These are phyloP conservation scores for Corythoichthys intestinalis DNA, from an alignment of 2,113 vertebrate species.

Conservation along the genomic window DNA sequence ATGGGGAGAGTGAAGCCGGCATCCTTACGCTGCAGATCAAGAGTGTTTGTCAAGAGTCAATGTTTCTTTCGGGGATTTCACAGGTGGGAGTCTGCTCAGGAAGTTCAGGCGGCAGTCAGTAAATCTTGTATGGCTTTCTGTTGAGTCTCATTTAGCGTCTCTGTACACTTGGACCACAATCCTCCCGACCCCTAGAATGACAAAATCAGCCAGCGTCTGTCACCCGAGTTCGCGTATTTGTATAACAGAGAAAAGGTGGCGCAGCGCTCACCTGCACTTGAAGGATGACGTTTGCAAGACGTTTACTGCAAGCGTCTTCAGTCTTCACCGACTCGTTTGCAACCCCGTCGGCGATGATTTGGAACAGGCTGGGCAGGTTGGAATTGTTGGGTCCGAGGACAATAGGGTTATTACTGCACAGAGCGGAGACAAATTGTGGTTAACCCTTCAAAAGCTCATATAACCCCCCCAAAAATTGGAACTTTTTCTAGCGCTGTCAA, in stretches of 20 bases:
- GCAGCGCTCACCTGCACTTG: slow-evolving; percentile 85
- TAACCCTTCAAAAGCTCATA: too few relatives aligned
- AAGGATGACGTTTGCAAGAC: slow-evolving; percentile 92
- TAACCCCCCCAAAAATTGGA: too few relatives aligned
- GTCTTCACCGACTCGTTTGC: slow-evolving; percentile 90
- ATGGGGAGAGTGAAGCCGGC: slow-evolving; percentile 26
- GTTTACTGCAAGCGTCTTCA: slow-evolving; percentile 90
- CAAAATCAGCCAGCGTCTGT: not conserved
- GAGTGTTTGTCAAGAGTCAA: slow-evolving; percentile 29
- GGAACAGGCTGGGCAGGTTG: slow-evolving; percentile 93
- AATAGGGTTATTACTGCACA: slow-evolving; percentile 87
- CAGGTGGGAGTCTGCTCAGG: slow-evolving; percentile 41
- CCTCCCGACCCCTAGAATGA: slow-evolving; percentile 83
- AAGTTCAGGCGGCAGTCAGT: slow-evolving; percentile 88
- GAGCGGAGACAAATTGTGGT: not conserved
- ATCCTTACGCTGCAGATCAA: slow-evolving; percentile 63
- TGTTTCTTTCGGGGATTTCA: slow-evolving; percentile 51
- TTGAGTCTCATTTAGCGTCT: slow-evolving; percentile 88
- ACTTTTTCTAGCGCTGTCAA: too few relatives aligned
- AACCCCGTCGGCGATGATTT: slow-evolving; percentile 93
- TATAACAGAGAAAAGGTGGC: not conserved
- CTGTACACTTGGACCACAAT: slow-evolving; percentile 93
- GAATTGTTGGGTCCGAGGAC: slow-evolving; percentile 94
- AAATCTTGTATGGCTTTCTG: slow-evolving; percentile 96
- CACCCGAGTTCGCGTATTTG: not conserved